A percentile compares a stretch with the other conserved stretches of the same genome.
phyloP scores from a whole-genome alignment of 2,888 invertebrate genomes.

The Graphium colonna region DNA sequence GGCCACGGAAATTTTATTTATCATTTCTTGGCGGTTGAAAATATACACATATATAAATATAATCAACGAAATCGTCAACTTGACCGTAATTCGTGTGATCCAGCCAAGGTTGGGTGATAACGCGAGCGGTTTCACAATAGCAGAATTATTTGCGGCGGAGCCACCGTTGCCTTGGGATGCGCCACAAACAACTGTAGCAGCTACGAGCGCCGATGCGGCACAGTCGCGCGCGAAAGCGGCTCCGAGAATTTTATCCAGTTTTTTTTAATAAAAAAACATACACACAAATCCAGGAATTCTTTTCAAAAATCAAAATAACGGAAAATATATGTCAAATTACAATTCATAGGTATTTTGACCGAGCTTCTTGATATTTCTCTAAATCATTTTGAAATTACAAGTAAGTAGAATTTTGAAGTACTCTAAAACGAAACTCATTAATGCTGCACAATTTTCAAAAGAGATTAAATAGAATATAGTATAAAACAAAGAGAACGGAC shows the following conservation, averaged over 20 bases:
- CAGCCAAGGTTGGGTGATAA: slow-evolving; percentile 72
- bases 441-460: no score
- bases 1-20: slow-evolving; percentile 53
- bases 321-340: no score
- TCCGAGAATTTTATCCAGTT: background rate
- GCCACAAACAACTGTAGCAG: slow-evolving; percentile 70
- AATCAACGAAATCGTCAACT: slow-evolving; percentile 76
- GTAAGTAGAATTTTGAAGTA: no score
- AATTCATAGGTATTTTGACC: no score
- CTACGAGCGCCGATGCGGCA: slow-evolving; percentile 58
- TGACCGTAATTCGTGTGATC: slow-evolving; percentile 79
- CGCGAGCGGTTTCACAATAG: slow-evolving; percentile 72
- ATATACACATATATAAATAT: slow-evolving; percentile 39
- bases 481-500: no score
- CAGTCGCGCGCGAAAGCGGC: slow-evolving; percentile 55
- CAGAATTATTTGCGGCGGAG: slow-evolving; percentile 78
- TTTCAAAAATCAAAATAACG: no score
- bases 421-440: no score
- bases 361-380: no score
- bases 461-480: no score
- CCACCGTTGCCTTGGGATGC: slow-evolving; percentile 70
- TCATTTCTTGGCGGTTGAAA: slow-evolving; percentile 33
- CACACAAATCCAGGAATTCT: no score
- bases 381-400: no score
- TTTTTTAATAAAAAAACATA: background rate